Conservation (phyloP, 2,797 vertebrate genomes). For the Triplophysa yarkandensis region DNA sequence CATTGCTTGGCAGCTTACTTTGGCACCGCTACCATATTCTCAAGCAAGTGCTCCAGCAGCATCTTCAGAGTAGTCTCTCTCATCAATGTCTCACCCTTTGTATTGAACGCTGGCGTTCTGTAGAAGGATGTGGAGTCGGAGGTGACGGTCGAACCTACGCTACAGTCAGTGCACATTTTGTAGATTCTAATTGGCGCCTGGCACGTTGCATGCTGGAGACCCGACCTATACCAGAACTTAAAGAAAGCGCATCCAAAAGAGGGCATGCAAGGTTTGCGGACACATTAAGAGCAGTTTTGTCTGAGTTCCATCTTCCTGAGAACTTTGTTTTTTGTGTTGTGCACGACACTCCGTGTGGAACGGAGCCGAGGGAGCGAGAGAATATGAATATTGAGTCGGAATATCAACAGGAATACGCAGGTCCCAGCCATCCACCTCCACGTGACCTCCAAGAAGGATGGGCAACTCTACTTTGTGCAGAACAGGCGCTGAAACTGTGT, state of each 20-base stretch:
- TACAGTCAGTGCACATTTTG: slow-evolving; percentile 63
- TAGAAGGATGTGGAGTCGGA: slow-evolving; percentile 59
- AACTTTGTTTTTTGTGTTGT: slow-evolving; percentile 65
- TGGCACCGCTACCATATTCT: slow-evolving; percentile 64
- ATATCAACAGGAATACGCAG: slow-evolving; percentile 49
- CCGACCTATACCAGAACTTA: slow-evolving; percentile 50
- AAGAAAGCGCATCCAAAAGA: slow-evolving; percentile 13
- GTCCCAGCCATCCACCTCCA: slow-evolving; percentile 49
- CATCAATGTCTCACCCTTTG: slow-evolving; percentile 63
- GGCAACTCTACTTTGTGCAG: slow-evolving; percentile 65
- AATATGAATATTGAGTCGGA: slow-evolving; percentile 45
- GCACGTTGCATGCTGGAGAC: slow-evolving; percentile 67
- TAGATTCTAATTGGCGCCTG: slow-evolving; percentile 69
- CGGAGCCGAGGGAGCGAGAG: slow-evolving; percentile 31
- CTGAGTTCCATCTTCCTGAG: slow-evolving; percentile 63
- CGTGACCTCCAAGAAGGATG: slow-evolving; percentile 61
- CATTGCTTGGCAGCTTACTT: slow-evolving; percentile 64
- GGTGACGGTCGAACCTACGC: slow-evolving; percentile 60
- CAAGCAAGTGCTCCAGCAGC: slow-evolving; percentile 66
- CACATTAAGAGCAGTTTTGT: slow-evolving; percentile 58
- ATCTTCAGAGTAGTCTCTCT: slow-evolving; percentile 59
- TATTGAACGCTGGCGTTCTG: slow-evolving; percentile 65
- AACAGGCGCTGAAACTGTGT: slow-evolving; percentile 66
- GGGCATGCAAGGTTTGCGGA: slow-evolving; percentile 50
- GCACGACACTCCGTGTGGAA: slow-evolving; percentile 57